These are phyloP conservation scores for Drosophila maculinotata DNA, from an alignment of 2,888 invertebrate genomes.

Conservation along the genomic window DNA sequence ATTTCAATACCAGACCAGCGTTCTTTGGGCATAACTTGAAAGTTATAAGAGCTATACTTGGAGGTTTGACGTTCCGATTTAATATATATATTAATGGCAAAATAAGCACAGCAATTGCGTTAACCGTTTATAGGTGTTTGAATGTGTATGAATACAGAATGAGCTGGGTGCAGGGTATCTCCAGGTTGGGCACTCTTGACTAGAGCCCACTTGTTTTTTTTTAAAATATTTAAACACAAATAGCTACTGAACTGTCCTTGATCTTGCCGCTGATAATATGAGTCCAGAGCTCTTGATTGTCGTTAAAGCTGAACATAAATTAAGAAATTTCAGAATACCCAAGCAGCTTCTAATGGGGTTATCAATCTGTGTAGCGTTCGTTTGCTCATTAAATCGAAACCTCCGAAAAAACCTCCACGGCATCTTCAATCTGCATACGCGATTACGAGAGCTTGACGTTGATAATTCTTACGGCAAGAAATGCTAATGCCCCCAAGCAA, in stretches of 20 bases:
- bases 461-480: constrained; percentile 24
- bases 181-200: too few relatives aligned
- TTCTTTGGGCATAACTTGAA: too few relatives aligned
- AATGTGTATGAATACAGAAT: too few relatives aligned
- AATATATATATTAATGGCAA: too few relatives aligned
- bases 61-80: too few relatives aligned
- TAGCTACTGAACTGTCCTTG: constrained; percentile 55
- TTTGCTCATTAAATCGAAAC: constrained; percentile 29
- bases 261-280: constrained; percentile 61
- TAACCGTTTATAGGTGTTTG: too few relatives aligned
- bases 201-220: too few relatives aligned
- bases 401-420: constrained; percentile 37
- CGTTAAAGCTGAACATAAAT: constrained; percentile 19
- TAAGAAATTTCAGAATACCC: constrained; percentile 9
- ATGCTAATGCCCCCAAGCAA: constrained; percentile 44
- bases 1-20: too few relatives aligned
- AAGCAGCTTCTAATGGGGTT: constrained; percentile 28
- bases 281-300: not conserved
- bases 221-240: not conserved
- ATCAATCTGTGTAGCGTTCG: constrained; percentile 48
- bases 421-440: constrained; percentile 58
- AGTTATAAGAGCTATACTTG: too few relatives aligned
- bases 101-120: too few relatives aligned
- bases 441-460: constrained; percentile 34
- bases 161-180: too few relatives aligned